Conservation (phyloP, 23 tunicate species). For the Diplosoma virens region DNA sequence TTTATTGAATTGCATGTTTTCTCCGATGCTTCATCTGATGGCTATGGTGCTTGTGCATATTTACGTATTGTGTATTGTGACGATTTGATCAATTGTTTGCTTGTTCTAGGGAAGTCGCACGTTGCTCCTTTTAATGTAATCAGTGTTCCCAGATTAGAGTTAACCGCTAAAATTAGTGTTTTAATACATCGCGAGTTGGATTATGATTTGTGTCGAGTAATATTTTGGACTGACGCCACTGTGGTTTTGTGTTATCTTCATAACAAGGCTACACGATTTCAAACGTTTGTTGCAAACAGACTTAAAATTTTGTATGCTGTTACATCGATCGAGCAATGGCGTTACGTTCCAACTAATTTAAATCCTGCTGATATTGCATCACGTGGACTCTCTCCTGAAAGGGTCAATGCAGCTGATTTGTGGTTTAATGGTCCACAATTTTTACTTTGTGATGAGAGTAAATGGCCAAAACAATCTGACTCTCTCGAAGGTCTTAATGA, state of each 20-base stretch:
- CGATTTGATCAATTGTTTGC: neutral
- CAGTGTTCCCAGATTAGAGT: conserved; percentile 42
- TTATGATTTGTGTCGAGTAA: neutral
- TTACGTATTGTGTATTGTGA: neutral
- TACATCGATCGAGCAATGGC: conserved; percentile 16
- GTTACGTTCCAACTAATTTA: neutral
- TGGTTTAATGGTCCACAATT: conserved; percentile 42
- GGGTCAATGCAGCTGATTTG: neutral
- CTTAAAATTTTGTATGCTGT: neutral
- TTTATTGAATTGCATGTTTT: conserved; percentile 21
- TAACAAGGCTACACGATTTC: conserved; percentile 5
- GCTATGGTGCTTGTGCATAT: conserved; percentile 40
- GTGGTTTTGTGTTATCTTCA: conserved; percentile 28
- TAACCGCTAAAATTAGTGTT: neutral
- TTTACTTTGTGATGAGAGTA: neutral
- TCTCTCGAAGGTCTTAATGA: too few relatives aligned
- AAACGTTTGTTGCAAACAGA: conserved; percentile 37
- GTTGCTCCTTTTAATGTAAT: conserved; percentile 22
- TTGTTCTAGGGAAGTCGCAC: conserved; percentile 36
- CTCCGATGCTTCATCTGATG: conserved; percentile 27
- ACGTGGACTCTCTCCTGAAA: conserved; percentile 23
- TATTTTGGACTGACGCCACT: conserved; percentile 47
- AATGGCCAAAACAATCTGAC: conserved; percentile 23
- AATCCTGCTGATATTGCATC: conserved; percentile 52
- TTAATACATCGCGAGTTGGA: conserved; percentile 20